Conservation (phyloP, 2,113 vertebrate genomes). For the Antechinus flavipes region DNA sequence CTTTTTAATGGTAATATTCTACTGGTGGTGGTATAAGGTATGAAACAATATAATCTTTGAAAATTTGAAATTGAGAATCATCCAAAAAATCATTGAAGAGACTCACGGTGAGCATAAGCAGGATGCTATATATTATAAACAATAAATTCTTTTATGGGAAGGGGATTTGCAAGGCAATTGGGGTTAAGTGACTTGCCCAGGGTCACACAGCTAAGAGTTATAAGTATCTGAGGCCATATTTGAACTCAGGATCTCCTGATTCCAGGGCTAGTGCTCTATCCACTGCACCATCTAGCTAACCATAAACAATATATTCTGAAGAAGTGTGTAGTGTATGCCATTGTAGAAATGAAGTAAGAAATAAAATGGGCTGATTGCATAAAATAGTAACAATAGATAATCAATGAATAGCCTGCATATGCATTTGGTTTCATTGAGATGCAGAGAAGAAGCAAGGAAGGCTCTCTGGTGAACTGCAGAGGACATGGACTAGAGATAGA, state of each 20-base stretch:
- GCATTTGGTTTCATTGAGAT: neutral
- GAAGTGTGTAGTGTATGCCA: no score
- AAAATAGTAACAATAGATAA: neutral
- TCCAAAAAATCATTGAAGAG: neutral
- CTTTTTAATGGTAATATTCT: no score
- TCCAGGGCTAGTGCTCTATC: no score
- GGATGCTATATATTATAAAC: neutral
- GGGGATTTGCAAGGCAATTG: no score
- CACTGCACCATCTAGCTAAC: no score
- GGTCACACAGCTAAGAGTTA: no score
- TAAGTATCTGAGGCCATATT: no score
- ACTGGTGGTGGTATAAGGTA: neutral
- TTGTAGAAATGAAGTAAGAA: neutral
- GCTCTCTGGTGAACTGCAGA: neutral
- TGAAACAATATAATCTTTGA: neutral
- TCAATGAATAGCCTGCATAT: neutral
- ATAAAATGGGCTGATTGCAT: neutral
- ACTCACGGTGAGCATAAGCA: neutral
- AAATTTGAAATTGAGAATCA: neutral
- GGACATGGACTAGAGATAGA: neutral
- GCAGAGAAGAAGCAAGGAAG: neutral
- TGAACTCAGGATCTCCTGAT: no score
- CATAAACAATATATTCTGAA: neutral
- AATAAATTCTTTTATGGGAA: no score
- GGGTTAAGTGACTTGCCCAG: no score